Evolutionary conservation across 2,113 vertebrate species (phyloP).

Genomic region (Odontophorus gujanensis): DNA sequence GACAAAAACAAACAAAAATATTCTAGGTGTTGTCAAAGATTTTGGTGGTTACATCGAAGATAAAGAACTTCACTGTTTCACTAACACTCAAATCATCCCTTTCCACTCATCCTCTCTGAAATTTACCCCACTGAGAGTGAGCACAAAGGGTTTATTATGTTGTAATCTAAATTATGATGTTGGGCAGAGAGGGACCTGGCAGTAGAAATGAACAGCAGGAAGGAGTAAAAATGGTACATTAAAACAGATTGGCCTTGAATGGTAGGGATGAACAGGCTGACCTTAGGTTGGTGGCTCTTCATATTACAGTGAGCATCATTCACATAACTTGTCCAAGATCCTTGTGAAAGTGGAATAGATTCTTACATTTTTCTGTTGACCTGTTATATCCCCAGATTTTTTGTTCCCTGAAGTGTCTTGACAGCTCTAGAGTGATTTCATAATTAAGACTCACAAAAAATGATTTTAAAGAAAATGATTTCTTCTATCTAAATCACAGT

Average conservation of each 20-base stretch:
- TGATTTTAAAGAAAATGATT: neutral
- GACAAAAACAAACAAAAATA: neutral
- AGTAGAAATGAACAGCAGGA: neutral
- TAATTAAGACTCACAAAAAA: neutral
- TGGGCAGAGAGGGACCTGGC: neutral
- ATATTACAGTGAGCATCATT: neutral
- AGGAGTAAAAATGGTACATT: neutral
- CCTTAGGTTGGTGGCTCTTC: neutral
- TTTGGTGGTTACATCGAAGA: neutral
- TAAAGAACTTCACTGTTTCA: neutral
- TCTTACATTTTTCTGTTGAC: neutral
- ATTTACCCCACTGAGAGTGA: neutral
- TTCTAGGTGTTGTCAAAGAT: neutral
- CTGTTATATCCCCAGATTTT: neutral
- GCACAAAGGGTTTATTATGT: neutral
- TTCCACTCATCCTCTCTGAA: neutral
- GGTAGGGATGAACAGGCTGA: neutral
- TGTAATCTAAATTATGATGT: neutral
- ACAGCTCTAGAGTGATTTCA: neutral
- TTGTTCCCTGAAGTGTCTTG: neutral
- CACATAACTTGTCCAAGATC: neutral
- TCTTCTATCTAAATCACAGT: neutral
- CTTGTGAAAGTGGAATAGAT: neutral
- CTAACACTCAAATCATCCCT: neutral
- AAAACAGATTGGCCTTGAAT: neutral